These are phyloP conservation scores for Manis crassicaudata DNA, from an alignment of 2,797 vertebrate genomes.

Conservation along the genomic window DNA sequence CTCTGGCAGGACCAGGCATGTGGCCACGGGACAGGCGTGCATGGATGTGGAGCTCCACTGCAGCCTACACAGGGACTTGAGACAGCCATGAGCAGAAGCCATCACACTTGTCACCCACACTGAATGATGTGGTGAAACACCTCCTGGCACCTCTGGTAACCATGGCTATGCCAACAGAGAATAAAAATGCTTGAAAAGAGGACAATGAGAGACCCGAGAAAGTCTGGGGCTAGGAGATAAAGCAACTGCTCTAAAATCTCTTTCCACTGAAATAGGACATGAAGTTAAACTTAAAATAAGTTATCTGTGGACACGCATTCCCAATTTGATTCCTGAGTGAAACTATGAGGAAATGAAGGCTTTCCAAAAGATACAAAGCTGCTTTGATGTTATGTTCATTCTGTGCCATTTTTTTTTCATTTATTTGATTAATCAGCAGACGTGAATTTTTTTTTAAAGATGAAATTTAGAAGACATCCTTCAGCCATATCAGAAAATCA, in stretches of 20 bases:
- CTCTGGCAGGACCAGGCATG: too few species aligned
- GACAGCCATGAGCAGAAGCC: fast-evolving
- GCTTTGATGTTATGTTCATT: background rate
- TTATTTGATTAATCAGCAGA: slow-evolving; percentile 16
- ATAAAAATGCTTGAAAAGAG: background rate
- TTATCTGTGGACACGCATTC: background rate
- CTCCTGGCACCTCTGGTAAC: background rate
- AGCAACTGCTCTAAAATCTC: background rate
- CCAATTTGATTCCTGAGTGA: background rate
- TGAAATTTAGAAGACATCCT: slow-evolving; percentile 57
- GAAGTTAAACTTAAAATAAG: background rate
- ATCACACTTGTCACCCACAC: background rate
- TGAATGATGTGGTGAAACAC: fast-evolving
- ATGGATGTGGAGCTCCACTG: fast-evolving
- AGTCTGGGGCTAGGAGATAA: background rate
- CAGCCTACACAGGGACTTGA: background rate
- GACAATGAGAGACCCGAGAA: background rate
- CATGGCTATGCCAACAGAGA: fast-evolving
- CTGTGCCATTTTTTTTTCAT: background rate
- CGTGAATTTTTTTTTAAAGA: background rate
- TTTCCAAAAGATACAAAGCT: background rate
- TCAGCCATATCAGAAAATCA: slow-evolving; percentile 69
- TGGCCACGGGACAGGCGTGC: fast-evolving
- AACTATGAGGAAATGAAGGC: background rate
- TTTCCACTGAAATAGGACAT: background rate